These are phyloP conservation scores for Coreoperca whiteheadi DNA, from an alignment of 2,113 vertebrate species.

Conservation along the genomic window DNA sequence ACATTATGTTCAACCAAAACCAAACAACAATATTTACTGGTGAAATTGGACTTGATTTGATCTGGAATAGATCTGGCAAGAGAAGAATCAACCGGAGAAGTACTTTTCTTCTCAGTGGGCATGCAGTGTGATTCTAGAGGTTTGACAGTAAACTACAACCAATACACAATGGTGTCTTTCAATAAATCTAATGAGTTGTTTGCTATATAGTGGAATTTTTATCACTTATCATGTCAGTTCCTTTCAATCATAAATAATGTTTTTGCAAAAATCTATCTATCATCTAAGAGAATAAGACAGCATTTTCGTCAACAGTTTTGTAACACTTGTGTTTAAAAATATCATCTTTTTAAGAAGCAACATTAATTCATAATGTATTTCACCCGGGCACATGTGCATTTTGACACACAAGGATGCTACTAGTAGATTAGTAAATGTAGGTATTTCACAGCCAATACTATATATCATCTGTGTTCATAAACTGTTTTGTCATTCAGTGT, in stretches of 20 bases:
- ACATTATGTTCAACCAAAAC: conserved; percentile 6
- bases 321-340: not conserved
- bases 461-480: not conserved
- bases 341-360: not conserved
- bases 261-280: conserved; percentile 7
- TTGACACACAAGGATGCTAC: not conserved
- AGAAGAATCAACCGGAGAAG: conserved; percentile 1
- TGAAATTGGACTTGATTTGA: conserved; percentile 6
- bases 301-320: conserved; percentile 14
- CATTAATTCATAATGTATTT: conserved; percentile 1
- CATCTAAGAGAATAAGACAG: not conserved
- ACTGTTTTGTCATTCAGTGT: not conserved
- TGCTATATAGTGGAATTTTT: conserved; percentile 7
- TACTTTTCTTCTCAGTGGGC: conserved; percentile 44
- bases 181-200: conserved; percentile 23
- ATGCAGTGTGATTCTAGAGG: not conserved
- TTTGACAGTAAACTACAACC: conserved; percentile 5
- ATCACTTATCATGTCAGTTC: conserved; percentile 19
- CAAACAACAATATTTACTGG: conserved; percentile 21
- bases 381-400: not conserved
- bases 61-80: not conserved
- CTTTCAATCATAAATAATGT: not conserved
- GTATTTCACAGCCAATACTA: conserved; percentile 21
- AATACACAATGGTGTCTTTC: not conserved
- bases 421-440: conserved; percentile 35